Percentiles rank a stretch among this genome's conserved stretches.
Conservation (phyloP, 2,888 invertebrate genomes). For the Stenoptilia bipunctidactyla region DNA sequence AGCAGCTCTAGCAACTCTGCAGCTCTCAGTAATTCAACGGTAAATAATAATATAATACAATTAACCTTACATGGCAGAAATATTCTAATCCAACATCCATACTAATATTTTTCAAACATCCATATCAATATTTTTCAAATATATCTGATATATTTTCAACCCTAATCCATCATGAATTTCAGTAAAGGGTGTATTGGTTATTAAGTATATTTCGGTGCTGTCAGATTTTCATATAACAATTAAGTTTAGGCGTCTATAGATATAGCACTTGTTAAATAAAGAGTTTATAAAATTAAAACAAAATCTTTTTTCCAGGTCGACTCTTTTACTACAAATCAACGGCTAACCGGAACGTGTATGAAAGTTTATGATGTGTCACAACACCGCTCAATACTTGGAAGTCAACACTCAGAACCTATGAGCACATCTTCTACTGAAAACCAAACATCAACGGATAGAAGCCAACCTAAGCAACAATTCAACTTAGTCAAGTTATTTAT, state of each 20-base stretch:
- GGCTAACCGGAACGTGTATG: constrained; percentile 56
- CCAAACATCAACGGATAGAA: constrained; percentile 59
- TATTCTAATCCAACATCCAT: too few relatives aligned
- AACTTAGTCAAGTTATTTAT: constrained; percentile 90
- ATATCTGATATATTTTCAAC: too few relatives aligned
- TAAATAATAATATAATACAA: constrained; percentile 61
- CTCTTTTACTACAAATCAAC: constrained; percentile 59
- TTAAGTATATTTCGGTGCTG: too few relatives aligned
- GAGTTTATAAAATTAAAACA: too few relatives aligned
- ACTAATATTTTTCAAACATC: too few relatives aligned
- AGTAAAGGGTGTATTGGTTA: too few relatives aligned
- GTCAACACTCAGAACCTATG: constrained; percentile 65
- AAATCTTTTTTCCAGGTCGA: constrained; percentile 46
- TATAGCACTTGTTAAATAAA: too few relatives aligned
- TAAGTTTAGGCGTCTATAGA: too few relatives aligned
- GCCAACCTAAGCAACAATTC: constrained; percentile 77
- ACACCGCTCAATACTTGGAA: constrained; percentile 48
- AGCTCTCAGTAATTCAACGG: constrained; percentile 78
- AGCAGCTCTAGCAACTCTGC: constrained; percentile 64
- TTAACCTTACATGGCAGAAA: too few relatives aligned
- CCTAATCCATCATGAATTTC: too few relatives aligned
- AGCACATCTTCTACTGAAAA: constrained; percentile 66
- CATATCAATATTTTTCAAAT: too few relatives aligned
- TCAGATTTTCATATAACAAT: constrained; percentile 16
- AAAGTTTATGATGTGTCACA: constrained; percentile 64